Conservation (phyloP, 2,797 vertebrate genomes). For the Notoglanidium macrostoma region DNA sequence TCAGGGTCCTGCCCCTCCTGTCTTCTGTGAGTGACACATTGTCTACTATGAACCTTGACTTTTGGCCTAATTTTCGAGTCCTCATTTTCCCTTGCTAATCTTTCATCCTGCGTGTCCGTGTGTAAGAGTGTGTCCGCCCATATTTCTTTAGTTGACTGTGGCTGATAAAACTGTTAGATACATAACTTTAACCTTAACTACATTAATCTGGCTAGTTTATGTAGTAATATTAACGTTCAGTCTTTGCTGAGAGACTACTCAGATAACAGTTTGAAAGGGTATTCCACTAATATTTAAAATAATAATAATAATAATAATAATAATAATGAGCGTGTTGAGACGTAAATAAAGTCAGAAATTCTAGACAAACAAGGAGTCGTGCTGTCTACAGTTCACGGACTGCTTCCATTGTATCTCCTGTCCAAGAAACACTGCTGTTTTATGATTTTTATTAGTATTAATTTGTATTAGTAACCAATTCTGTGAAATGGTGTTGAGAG, state of each 20-base stretch:
- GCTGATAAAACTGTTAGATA: neutral
- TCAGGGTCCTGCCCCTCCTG: conserved; percentile 69
- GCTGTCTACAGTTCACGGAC: neutral
- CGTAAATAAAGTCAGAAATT: neutral
- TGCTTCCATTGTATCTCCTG: neutral
- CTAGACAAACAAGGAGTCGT: neutral
- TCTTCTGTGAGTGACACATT: conserved; percentile 74
- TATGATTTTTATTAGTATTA: neutral
- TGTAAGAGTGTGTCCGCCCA: neutral
- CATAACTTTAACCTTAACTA: conserved; percentile 1
- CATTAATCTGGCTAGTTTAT: neutral
- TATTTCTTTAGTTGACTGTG: neutral
- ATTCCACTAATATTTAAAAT: neutral
- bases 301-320: too few species aligned
- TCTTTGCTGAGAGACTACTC: neutral
- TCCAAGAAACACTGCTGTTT: neutral
- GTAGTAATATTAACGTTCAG: neutral
- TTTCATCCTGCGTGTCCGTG: conserved; percentile 6
- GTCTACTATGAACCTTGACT: conserved; percentile 4
- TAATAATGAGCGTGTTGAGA: neutral
- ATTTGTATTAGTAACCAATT: neutral
- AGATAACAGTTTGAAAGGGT: neutral
- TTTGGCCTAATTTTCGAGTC: conserved; percentile 1
- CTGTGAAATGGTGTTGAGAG: neutral
- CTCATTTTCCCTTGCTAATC: conserved; percentile 28